phyloP scores from a whole-genome alignment of 2,797 vertebrate species.

The Anolis apletophallus region DNA sequence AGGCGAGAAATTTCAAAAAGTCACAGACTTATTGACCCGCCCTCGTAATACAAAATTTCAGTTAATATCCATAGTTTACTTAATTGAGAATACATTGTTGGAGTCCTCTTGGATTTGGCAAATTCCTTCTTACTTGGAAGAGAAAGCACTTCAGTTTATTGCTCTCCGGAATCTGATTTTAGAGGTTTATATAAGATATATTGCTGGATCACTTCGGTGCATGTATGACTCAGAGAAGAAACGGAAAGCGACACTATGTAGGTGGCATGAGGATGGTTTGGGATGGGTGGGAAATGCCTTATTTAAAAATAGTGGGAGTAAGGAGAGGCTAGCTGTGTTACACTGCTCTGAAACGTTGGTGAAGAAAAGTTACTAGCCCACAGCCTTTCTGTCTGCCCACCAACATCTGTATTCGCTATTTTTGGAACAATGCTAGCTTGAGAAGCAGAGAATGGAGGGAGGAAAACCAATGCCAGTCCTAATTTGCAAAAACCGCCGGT shows the following conservation, averaged over 20 bases:
- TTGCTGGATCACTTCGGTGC: slow-evolving; percentile 62
- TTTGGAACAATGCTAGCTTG: neutral
- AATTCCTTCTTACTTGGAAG: slow-evolving; percentile 39
- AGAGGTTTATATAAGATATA: slow-evolving; percentile 27
- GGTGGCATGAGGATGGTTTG: slow-evolving; percentile 51
- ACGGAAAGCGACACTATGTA: slow-evolving; percentile 69
- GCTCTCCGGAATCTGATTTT: slow-evolving; percentile 42
- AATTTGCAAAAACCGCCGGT: neutral
- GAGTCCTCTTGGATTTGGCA: neutral
- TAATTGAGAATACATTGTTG: slow-evolving; percentile 45
- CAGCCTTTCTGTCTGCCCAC: neutral
- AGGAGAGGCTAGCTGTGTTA: neutral
- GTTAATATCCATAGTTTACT: neutral
- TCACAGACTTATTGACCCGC: too few relatives aligned
- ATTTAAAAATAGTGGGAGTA: slow-evolving; percentile 55
- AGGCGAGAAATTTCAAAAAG: too few relatives aligned
- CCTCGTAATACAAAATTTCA: neutral
- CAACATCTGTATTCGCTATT: neutral
- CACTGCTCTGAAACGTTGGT: neutral
- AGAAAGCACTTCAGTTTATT: slow-evolving; percentile 62
- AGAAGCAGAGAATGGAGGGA: neutral
- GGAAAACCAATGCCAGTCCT: neutral
- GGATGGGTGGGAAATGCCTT: slow-evolving; percentile 13
- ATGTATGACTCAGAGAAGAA: slow-evolving; percentile 70
- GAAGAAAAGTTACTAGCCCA: neutral